Evolutionary conservation across 2,888 invertebrate genomes (phyloP), one percentile per base, ranked within the genome.

Genomic region (Mesochorus sp.): DNA sequence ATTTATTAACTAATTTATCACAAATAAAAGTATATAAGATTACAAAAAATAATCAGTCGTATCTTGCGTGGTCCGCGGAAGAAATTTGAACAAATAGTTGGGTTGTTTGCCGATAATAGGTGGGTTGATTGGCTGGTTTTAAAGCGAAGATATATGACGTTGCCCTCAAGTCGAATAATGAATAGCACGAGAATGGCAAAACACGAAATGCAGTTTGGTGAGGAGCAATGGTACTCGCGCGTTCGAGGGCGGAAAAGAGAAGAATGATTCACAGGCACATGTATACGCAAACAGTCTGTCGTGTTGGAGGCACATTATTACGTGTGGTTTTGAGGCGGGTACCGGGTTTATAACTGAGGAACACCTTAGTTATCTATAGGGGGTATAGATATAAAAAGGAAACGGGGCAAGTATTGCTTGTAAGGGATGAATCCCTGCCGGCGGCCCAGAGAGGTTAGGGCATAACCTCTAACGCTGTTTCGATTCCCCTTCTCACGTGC

Each of bases 281-380:
- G 37, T 19, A 14, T 5, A 14, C 12, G 12, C n/a, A 37, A 8
- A 64, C 12, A 28, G 12, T 24, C 44, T 39, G 64, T 78, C 70
- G 74, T 71, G 44, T 71, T 62, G 70, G 80, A 82, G 70, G 84
- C 84, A 75, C 84, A 85, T 87, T 87, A 87, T 86, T 87, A 85
- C 84, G 76, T 83, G 83, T 75, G 83, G 82, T 82, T 82, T 81
- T 77, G 80, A 82, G 83, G 79, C 79, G 76, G 76, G 78, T 75
- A 80, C 70, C 70, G 75, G n/a, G 37, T 79, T 67, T 71, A 67
- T 53, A 55, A 17, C 8, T 59, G n/a, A 10, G 47, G 68, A 79
- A 79, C 75, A 75, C 74, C 78, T 74, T 59, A 66, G 62, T 70
- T 74, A 64, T 70, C 70, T 53, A 44, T 31, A 28, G 34, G 55